Base-by-base conservation (phyloP, 2,797 vertebrate genomes). In the Labeo calbasu region DNA sequence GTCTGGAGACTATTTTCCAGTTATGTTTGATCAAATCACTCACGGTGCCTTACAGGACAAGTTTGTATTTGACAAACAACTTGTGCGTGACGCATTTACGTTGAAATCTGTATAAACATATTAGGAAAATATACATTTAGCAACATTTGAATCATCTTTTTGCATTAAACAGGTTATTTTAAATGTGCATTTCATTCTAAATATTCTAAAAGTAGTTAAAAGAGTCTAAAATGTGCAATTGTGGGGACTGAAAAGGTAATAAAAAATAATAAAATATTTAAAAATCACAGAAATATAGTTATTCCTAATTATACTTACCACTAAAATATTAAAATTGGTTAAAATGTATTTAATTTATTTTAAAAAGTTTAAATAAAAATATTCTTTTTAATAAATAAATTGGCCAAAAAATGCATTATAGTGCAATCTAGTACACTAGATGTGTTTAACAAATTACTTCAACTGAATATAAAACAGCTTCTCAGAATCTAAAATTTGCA, bases 1-100 rank as follows among this genome's bases (percentile, higher is more conserved):
- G 83, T 86, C 66, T 48, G 71, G 59, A 36, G 65, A 76, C 28
- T 79, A 14, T 17, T 25, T 11, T 36, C 19, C 53, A 5, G 13
- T 7, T 23, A 13, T 4, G 3, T 46, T 51, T 28, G 25, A 32
- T 65, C 61, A 0, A 8, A 32, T 65, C 61, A 9, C 25, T 65
- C 25, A 13, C 0, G n/a, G 13, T n/a, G 0, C 36, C 68, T 14
- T 19, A 2, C 15, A 21, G 25, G 10, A 36, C 21, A 61, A 21
- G 19, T 13, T 10, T 19, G 36, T 25, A 71, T n/a, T 17, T 50
- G 69, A 28, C 23, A 19, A 28, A 28, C 19, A 32, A 32, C 23
- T 21, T 0, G 6, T 72, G 48, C 23, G 2, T 1, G 15, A 72
- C 25, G 21, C 68, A 15, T 23, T 70, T 70, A 14, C n/a, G 68